phyloP scores from a whole-genome alignment of 2,888 invertebrate species.

The Octodonta nipae region DNA sequence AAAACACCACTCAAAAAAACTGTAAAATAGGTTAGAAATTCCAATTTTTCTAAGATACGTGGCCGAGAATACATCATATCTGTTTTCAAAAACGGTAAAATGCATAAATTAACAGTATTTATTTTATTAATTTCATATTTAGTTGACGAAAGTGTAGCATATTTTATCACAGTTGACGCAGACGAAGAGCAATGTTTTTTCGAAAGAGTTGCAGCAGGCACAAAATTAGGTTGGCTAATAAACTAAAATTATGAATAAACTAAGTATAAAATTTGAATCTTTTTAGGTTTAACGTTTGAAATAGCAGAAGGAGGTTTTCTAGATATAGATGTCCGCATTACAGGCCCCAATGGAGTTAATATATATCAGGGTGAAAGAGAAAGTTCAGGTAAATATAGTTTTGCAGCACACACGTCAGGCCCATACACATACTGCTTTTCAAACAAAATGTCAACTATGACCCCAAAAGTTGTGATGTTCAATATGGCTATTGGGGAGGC shows the following conservation, averaged over 20 bases:
- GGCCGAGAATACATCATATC: no score
- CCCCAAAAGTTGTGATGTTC: constrained; percentile 96
- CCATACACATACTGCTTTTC: constrained; percentile 93
- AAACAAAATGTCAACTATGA: constrained; percentile 97
- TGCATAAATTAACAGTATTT: constrained; percentile 2
- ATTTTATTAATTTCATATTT: constrained; percentile 6
- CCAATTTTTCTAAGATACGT: no score
- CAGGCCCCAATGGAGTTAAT: constrained; percentile 79
- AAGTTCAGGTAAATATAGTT: constrained; percentile 84
- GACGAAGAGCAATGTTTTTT: constrained; percentile 99
- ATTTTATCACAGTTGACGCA: constrained; percentile 85
- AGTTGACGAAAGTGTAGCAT: constrained; percentile 26
- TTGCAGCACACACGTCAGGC: constrained; percentile 83
- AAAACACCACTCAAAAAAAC: no score
- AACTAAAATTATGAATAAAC: neutral
- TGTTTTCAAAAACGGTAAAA: no score
- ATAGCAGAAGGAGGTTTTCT: constrained; percentile 98
- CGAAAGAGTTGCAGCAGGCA: constrained; percentile 85
- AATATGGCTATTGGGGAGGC: constrained; percentile 84
- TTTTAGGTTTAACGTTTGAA: constrained; percentile 84
- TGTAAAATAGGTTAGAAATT: no score
- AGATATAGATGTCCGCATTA: constrained; percentile 93
- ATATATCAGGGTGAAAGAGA: constrained; percentile 88
- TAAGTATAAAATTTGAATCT: neutral
- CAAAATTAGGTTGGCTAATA: constrained; percentile 73